A percentile compares a stretch with the other conserved stretches of the same genome.
These are phyloP conservation scores for Drosophila ironensis DNA, from an alignment of 1,140 invertebrate species.

Conservation along the genomic window DNA sequence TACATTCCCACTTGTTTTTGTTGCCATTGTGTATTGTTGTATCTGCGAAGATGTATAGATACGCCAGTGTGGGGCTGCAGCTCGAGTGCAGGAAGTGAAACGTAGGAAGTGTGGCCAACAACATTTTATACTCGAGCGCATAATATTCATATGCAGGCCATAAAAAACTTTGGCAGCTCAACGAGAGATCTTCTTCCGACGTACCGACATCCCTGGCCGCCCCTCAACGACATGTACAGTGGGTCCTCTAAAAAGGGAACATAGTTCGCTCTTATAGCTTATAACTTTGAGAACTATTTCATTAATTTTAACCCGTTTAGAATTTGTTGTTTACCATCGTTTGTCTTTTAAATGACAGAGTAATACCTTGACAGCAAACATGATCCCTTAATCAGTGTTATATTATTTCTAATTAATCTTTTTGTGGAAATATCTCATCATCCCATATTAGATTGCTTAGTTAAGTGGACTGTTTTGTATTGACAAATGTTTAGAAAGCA, in stretches of 20 bases:
- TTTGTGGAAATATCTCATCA: too few species aligned
- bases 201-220: slow-evolving; percentile 16
- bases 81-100: slow-evolving; percentile 75
- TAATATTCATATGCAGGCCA: slow-evolving; percentile 79
- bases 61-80: slow-evolving; percentile 36
- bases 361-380: too few species aligned
- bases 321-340: too few species aligned
- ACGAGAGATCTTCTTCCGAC: slow-evolving; percentile 70
- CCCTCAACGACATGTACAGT: slow-evolving; percentile 18
- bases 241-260: background rate
- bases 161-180: slow-evolving; percentile 79
- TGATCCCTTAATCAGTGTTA: too few species aligned
- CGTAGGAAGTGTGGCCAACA: slow-evolving; percentile 79
- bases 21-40: slow-evolving; percentile 58
- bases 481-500: background rate
- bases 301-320: background rate
- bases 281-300: background rate
- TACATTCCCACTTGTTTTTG: slow-evolving; percentile 27
- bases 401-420: too few species aligned
- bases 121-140: slow-evolving; percentile 79
- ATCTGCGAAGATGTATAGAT: slow-evolving; percentile 43
- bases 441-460: too few species aligned
- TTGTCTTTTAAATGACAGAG: too few species aligned
- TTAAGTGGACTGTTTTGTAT: too few species aligned
- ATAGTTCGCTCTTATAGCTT: background rate